These are phyloP conservation scores for Tetragonula clypearis DNA, from an alignment of 1,140 invertebrate genomes.

Conservation along the genomic window DNA sequence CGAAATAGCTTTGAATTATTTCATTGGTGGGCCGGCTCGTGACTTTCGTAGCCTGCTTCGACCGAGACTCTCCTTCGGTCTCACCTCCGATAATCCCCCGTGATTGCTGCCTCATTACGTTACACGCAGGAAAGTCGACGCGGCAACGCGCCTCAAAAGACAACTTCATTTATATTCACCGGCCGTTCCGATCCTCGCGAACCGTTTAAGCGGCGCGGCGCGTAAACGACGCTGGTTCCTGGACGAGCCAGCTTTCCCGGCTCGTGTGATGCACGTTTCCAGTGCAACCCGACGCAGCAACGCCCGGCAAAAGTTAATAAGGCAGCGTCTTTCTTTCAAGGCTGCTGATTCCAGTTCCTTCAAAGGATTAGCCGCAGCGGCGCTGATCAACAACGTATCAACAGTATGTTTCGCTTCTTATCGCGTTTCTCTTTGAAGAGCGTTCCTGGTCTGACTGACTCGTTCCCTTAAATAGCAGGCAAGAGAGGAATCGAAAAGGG, in stretches of 20 bases:
- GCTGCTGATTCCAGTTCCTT: constrained; percentile 14
- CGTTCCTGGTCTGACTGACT: not conserved
- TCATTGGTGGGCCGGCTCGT: not conserved
- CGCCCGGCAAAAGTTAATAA: constrained; percentile 34
- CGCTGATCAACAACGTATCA: constrained; percentile 39
- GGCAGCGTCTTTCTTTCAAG: constrained; percentile 17
- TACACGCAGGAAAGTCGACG: constrained; percentile 27
- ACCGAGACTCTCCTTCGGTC: constrained; percentile 23
- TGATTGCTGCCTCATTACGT: constrained; percentile 62
- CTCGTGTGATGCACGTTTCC: not conserved
- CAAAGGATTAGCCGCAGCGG: constrained; percentile 34
- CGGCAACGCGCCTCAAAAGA: constrained; percentile 40
- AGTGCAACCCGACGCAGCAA: not conserved
- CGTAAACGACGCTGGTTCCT: constrained; percentile 45
- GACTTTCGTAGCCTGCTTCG: not conserved
- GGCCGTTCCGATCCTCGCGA: constrained; percentile 32
- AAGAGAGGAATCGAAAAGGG: not conserved
- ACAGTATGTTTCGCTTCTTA: constrained; percentile 5
- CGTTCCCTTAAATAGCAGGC: constrained; percentile 22
- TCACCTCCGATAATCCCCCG: constrained; percentile 53
- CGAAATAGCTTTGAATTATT: not conserved
- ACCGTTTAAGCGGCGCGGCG: constrained; percentile 52
- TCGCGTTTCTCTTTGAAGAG: constrained; percentile 12
- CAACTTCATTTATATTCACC: constrained; percentile 56
- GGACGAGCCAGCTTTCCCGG: constrained; percentile 11